Base-by-base conservation (phyloP, 2,113 vertebrate species). In the Athene cunicularia region DNA sequence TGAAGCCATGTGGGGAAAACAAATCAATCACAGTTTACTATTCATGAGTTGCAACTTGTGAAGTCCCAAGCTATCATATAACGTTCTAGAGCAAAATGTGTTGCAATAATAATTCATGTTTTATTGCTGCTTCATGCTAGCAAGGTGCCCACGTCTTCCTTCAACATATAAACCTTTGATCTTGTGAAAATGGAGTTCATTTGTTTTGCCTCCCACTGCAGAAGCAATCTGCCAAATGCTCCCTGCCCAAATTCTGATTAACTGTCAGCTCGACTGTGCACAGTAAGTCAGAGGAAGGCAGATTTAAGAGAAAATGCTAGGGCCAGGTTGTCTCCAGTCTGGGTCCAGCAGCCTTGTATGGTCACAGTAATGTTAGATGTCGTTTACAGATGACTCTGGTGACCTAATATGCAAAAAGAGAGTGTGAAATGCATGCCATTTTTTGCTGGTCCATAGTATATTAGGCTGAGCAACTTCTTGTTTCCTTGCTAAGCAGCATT, bases 21-120 rank as follows among this genome's bases (percentile, higher is more conserved):
- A 95, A 95, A 92, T 94, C 94, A 93, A 80, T 97, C 92, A 90
- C 39, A 50, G 39, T 84, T 93, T 86, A 73, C 68, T 94, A 60
- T 94, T 88, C 71, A 86, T 84, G 82, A 92, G 41, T 22, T 67
- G 75, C 32, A 75, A 68, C 60, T 76, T 87, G 75, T 0, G 0
- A 86, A 86, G 62, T 55, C 76, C 80, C 90, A 52, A 59, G 60
- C 88, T 79, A 79, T 90, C 71, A 10, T 84, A 52, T 80, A 93
- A 86, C 41, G 62, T 85, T 95, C 90, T 79, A 70, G 85, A 91
- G 76, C 74, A 81, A 85, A 94, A 92, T 52, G 32, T 33, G 55
- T 56, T 88, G 58, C 23, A 12, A 74, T 83, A 88, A n/a, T 93
- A 84, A 87, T 74, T 86, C 72, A 74, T 76, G 47, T 87, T 95